These are phyloP conservation scores for Psephotus haematonotus DNA, from an alignment of 2,113 vertebrate genomes.

Conservation along the genomic window DNA sequence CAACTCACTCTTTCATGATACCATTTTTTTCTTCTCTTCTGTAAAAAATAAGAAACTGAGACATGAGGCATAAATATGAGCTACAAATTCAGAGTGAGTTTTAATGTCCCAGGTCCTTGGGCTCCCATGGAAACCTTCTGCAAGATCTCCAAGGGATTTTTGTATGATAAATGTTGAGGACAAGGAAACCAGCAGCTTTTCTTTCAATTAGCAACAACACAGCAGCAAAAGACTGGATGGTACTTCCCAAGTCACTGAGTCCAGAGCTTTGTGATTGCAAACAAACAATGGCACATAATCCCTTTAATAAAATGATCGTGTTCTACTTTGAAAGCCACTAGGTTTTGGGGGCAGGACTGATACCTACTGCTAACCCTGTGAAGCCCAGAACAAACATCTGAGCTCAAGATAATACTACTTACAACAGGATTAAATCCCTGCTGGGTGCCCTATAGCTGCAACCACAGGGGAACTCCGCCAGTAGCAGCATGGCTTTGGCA, in stretches of 20 bases:
- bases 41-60: not conserved
- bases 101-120: not conserved
- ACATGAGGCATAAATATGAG: not conserved
- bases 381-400: constrained; percentile 55
- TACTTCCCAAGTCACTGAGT: constrained; percentile 20
- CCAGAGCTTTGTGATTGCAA: not conserved
- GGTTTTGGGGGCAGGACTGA: constrained; percentile 39
- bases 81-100: not conserved
- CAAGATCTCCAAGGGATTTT: constrained; percentile 9
- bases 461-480: constrained; percentile 19
- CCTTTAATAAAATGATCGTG: constrained; percentile 54
- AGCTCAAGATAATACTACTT: constrained; percentile 59
- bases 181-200: constrained; percentile 43
- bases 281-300: constrained; percentile 50
- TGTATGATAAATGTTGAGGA: constrained; percentile 21
- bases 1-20: not conserved
- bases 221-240: constrained; percentile 23
- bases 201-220: constrained; percentile 31
- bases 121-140: not conserved
- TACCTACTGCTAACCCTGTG: constrained; percentile 51
- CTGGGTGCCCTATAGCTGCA: constrained; percentile 41
- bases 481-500: not conserved
- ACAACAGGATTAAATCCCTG: constrained; percentile 62
- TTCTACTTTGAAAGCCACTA: constrained; percentile 37
- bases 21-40: not conserved